Percentiles rank a stretch among this genome's conserved stretches.
These are phyloP conservation scores for Neoaliturus tenellus DNA, from an alignment of 2,888 invertebrate species.

Conservation along the genomic window DNA sequence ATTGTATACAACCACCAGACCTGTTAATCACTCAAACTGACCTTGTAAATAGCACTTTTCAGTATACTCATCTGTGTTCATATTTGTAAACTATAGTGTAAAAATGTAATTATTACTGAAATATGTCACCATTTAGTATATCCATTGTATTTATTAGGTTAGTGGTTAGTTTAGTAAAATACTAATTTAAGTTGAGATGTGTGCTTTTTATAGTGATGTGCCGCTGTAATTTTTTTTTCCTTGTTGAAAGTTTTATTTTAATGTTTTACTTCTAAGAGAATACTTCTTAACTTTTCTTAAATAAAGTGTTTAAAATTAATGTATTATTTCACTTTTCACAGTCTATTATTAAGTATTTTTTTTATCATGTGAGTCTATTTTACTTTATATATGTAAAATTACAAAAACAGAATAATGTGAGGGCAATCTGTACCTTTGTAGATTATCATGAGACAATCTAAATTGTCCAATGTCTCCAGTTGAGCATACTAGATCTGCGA, in stretches of 20 bases:
- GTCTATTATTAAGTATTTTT: no score
- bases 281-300: no score
- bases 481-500: no score
- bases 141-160: background rate
- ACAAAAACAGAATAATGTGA: background rate
- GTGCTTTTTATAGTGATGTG: slow-evolving; percentile 6
- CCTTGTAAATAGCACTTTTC: background rate
- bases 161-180: background rate
- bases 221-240: background rate
- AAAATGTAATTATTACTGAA: background rate
- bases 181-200: background rate
- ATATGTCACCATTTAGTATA: background rate
- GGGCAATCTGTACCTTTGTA: background rate
- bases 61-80: slow-evolving; percentile 10
- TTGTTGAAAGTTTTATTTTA: background rate
- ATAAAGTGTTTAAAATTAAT: no score
- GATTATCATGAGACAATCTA: background rate
- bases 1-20: background rate
- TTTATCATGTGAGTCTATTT: background rate
- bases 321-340: no score
- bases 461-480: no score
- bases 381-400: background rate
- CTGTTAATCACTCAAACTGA: background rate
- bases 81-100: background rate
- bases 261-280: background rate